These are phyloP conservation scores for Ephialtes manifestator DNA, from an alignment of 2,888 invertebrate species.

Conservation along the genomic window DNA sequence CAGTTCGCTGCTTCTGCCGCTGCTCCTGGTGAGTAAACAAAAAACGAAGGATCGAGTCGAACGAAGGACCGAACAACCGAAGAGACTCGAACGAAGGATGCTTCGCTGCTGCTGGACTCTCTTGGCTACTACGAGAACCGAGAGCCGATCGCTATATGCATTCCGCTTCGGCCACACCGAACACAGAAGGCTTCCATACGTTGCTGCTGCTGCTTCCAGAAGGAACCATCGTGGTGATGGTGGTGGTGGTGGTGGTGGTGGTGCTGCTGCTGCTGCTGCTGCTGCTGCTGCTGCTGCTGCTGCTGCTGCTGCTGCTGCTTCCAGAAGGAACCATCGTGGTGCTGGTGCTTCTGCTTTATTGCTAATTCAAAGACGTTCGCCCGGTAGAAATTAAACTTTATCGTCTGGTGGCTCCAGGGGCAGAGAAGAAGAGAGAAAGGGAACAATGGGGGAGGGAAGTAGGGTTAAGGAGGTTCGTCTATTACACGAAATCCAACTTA, in stretches of 20 bases:
- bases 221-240: conserved; percentile 22
- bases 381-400: conserved; percentile 83
- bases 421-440: conserved; percentile 69
- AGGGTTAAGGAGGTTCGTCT: background rate
- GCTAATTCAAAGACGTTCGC: conserved; percentile 84
- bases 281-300: no score
- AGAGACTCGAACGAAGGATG: conserved; percentile 55
- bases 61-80: conserved; percentile 68
- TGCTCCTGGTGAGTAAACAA: conserved; percentile 84
- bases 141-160: conserved; percentile 65
- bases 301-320: conserved; percentile 19
- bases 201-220: conserved; percentile 19
- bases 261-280: no score
- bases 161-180: conserved; percentile 55
- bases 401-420: conserved; percentile 78
- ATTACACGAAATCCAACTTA: no score
- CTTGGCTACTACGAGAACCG: conserved; percentile 41
- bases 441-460: conserved; percentile 1
- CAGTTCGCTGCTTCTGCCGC: conserved; percentile 81
- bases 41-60: conserved; percentile 80
- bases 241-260: no score
- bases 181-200: conserved; percentile 10
- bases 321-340: conserved; percentile 12
- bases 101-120: background rate
- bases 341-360: conserved; percentile 81